Conservation (phyloP, 1,140 invertebrate genomes). For the Neodiprion pinetum region DNA sequence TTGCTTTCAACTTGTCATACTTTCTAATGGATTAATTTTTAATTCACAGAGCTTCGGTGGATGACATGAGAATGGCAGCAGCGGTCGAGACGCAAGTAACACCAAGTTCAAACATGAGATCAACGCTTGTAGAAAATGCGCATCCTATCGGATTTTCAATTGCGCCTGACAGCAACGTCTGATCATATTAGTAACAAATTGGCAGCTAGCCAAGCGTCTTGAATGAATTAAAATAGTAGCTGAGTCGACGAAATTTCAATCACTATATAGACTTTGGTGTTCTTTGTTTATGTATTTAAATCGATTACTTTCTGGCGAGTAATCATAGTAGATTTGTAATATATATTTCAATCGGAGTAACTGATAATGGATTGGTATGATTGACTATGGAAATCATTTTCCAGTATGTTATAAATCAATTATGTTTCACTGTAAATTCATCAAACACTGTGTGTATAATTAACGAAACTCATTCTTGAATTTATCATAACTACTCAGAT, state of each 20-base stretch:
- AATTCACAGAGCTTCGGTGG: constrained; percentile 71
- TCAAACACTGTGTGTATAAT: no score
- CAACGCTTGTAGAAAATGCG: constrained; percentile 78
- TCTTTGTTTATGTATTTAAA: not conserved
- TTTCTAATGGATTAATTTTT: no score
- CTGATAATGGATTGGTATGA: not conserved
- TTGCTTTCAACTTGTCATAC: no score
- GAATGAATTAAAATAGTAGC: not conserved
- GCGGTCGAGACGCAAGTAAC: constrained; percentile 48
- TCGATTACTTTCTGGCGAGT: not conserved
- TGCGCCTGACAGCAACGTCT: constrained; percentile 72
- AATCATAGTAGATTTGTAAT: not conserved
- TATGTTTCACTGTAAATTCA: no score
- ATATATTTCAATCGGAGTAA: not conserved
- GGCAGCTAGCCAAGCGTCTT: not conserved
- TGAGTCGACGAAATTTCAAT: not conserved
- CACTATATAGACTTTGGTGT: not conserved
- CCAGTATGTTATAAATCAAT: no score
- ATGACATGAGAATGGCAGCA: constrained; percentile 78
- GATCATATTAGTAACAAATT: constrained; percentile 42
- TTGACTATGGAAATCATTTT: no score
- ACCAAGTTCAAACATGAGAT: constrained; percentile 60
- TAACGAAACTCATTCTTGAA: no score
- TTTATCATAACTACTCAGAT: no score
- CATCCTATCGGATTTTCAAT: constrained; percentile 76